These are phyloP conservation scores for Nebria salina DNA, from an alignment of 2,888 invertebrate genomes.

Conservation along the genomic window DNA sequence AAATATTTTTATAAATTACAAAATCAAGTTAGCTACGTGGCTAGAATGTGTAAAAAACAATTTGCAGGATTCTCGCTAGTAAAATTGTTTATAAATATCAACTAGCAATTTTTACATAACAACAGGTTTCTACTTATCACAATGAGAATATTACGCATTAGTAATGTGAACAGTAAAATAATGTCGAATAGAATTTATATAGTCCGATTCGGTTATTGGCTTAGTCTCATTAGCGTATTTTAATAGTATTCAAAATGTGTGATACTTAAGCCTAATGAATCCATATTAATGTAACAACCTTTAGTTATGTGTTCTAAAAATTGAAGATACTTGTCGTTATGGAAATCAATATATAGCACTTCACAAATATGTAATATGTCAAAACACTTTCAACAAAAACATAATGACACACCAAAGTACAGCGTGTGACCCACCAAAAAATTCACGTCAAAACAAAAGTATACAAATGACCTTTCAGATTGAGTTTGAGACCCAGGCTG, in stretches of 20 bases:
- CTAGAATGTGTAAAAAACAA: too few species aligned
- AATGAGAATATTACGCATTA: too few species aligned
- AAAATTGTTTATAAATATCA: too few species aligned
- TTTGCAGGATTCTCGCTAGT: too few species aligned
- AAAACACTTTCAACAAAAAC: slow-evolving; percentile 20
- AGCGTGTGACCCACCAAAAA: slow-evolving; percentile 9
- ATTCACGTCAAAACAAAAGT: slow-evolving; percentile 3
- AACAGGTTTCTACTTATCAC: too few species aligned
- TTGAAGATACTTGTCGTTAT: neutral
- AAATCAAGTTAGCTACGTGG: too few species aligned
- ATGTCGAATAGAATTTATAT: neutral
- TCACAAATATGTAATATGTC: slow-evolving; percentile 5
- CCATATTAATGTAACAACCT: neutral
- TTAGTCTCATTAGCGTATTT: neutral
- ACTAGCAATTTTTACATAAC: too few species aligned
- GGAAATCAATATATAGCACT: neutral
- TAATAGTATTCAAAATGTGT: neutral
- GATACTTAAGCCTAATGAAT: neutral
- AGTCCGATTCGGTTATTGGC: neutral
- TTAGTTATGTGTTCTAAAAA: neutral
- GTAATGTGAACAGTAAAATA: neutral
- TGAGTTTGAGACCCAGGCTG: neutral
- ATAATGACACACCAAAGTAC: slow-evolving; percentile 2
- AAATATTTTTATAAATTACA: too few species aligned
- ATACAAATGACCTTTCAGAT: neutral